A percentile compares a stretch with the other conserved stretches of the same genome.
Evolutionary conservation across 2,797 vertebrate species (phyloP).

Genomic region (Rhinella marina): DNA sequence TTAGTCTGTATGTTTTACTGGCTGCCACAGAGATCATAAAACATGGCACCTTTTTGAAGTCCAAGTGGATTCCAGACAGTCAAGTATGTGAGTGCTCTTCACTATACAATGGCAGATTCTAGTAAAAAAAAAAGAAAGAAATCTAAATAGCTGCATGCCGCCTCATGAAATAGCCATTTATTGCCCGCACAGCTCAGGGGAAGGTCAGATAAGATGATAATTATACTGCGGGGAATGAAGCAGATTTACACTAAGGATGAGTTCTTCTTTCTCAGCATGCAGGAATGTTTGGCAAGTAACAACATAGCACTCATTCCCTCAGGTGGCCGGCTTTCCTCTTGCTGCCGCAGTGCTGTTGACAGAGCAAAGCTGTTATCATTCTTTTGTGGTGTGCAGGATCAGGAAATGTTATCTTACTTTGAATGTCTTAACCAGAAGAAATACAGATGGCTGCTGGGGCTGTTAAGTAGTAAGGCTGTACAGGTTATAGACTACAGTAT

Average conservation of each 20-base stretch:
- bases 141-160: slow-evolving; percentile 20
- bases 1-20: slow-evolving; percentile 45
- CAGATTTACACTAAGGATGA: slow-evolving; percentile 13
- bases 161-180: slow-evolving; percentile 35
- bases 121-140: slow-evolving; percentile 10
- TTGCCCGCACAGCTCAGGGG: slow-evolving; percentile 23
- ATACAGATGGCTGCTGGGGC: slow-evolving; percentile 33
- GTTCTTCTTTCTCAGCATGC: slow-evolving; percentile 37
- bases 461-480: not conserved
- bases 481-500: slow-evolving; percentile 4
- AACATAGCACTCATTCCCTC: slow-evolving; percentile 41
- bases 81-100: slow-evolving; percentile 28
- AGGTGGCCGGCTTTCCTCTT: slow-evolving; percentile 43
- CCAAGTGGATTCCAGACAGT: slow-evolving; percentile 46
- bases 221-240: slow-evolving; percentile 9
- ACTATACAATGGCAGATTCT: slow-evolving; percentile 36
- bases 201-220: slow-evolving; percentile 46
- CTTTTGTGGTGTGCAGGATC: slow-evolving; percentile 46
- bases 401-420: slow-evolving; percentile 44
- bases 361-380: slow-evolving; percentile 53
- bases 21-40: slow-evolving; percentile 41
- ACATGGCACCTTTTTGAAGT: slow-evolving; percentile 50
- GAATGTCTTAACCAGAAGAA: slow-evolving; percentile 3
- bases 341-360: slow-evolving; percentile 30
- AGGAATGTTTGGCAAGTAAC: slow-evolving; percentile 60